Base-by-base conservation (phyloP, 1,140 invertebrate genomes). In the Drosophila kurseongensis region DNA sequence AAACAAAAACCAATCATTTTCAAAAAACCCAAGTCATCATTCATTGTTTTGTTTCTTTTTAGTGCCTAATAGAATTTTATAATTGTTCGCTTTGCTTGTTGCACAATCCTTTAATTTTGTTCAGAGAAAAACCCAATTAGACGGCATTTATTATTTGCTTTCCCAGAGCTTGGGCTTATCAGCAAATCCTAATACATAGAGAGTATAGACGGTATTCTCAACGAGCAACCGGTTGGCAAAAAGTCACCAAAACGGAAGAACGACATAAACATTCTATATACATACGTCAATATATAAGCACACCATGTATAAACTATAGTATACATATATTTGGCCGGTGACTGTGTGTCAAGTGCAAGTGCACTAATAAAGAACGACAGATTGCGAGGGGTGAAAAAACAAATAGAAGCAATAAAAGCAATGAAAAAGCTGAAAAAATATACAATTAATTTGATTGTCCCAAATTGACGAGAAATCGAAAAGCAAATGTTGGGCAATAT, bases 381-480 rank as follows among this genome's bases (percentile, higher is more conserved):
- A 56, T 60, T 40, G 45, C 32, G 47, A 40, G 13, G 35, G 14
- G 5, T 8, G 36, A 62, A 9, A 40, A n/a, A 45, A 56, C 29
- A n/a, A 72, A 56, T 59, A 42, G 54, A 48, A 69, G 57, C 67
- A 69, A 71, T 71, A 78, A 78, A 78, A 68, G 56, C 56, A 67
- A 68, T 44, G 10, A 67, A 73, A 73, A 56, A 27, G 52, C 55
- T 58, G 56, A 58, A 62, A 75, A 60, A 80, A 58, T 67, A 56
- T 54, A 68, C 79, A 82, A 78, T 82, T 78, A 82, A 82, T 65
- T 78, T 78, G 74, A 82, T 78, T 82, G 79, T 47, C 68, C 59
- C 56, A 65, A 82, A 82, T 82, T 82, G 79, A 74, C 32, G 57
- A 56, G 47, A 82, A 78, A 73, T 68, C 59, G 68, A 61, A 77